These are phyloP conservation scores for Merodon equestris DNA, from an alignment of 2,888 invertebrate genomes.

Conservation along the genomic window DNA sequence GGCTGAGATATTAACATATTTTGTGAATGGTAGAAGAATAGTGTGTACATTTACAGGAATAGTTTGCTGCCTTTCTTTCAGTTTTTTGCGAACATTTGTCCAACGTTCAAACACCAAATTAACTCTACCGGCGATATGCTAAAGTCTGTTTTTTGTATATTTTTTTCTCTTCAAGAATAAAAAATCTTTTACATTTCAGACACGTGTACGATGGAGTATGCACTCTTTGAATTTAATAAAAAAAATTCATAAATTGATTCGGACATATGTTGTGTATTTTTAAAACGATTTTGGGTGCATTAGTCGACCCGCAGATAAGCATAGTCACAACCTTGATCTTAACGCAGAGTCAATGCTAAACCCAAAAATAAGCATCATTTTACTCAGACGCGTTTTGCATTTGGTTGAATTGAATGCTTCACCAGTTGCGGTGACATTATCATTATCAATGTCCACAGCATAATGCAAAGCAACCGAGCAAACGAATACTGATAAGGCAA, in stretches of 20 bases:
- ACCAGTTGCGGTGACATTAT: slow-evolving; percentile 21
- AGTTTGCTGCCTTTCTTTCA: no score
- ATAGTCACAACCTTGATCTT: slow-evolving; percentile 57
- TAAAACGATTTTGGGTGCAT: slow-evolving; percentile 42
- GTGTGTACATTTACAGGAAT: no score
- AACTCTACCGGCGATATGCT: no score
- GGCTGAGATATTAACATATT: no score
- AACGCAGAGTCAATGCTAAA: slow-evolving; percentile 46
- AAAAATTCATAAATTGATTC: slow-evolving; percentile 13
- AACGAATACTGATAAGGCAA: slow-evolving; percentile 13
- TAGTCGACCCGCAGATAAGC: slow-evolving; percentile 61
- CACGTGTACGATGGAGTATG: slow-evolving; percentile 24
- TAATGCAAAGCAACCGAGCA: slow-evolving; percentile 46
- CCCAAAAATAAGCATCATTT: slow-evolving; percentile 46
- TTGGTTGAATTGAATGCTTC: slow-evolving; percentile 11
- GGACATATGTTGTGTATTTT: slow-evolving; percentile 26
- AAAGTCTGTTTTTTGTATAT: no score
- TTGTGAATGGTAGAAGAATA: no score
- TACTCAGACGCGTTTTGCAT: slow-evolving; percentile 50
- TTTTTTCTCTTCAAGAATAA: slow-evolving; percentile 18
- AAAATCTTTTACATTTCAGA: slow-evolving; percentile 5
- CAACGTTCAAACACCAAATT: no score
- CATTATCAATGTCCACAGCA: slow-evolving; percentile 48
- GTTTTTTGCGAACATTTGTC: no score
- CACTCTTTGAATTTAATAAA: slow-evolving; percentile 61